Conservation (phyloP, 2,888 invertebrate genomes). For the Drosophila kambysellisi region DNA sequence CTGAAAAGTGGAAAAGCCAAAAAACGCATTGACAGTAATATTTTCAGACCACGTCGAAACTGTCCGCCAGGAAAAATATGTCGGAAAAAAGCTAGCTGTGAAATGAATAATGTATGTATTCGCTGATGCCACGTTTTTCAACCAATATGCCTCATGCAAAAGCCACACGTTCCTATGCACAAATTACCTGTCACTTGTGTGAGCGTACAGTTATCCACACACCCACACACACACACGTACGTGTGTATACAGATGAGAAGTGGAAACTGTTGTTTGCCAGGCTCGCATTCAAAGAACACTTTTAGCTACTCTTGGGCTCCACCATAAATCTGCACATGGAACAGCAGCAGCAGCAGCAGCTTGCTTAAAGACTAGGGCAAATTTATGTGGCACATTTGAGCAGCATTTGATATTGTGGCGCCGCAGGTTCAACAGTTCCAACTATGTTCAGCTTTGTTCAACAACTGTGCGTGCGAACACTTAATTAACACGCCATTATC, state of each 20-base stretch:
- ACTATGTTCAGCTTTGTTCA: slow-evolving; percentile 30
- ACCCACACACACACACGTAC: background rate
- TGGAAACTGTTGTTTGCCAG: slow-evolving; percentile 19
- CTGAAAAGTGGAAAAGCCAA: slow-evolving; percentile 49
- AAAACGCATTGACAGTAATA: slow-evolving; percentile 29
- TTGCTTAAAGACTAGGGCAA: slow-evolving; percentile 17
- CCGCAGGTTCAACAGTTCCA: slow-evolving; percentile 13
- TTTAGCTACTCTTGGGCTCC: slow-evolving; percentile 38
- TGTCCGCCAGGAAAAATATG: slow-evolving; percentile 41
- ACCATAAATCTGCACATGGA: slow-evolving; percentile 58
- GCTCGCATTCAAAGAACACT: slow-evolving; percentile 22
- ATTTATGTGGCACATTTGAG: slow-evolving; percentile 58
- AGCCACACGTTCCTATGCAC: slow-evolving; percentile 62
- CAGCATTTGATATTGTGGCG: slow-evolving; percentile 19
- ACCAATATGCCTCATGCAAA: background rate
- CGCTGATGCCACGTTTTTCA: background rate
- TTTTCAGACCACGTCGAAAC: slow-evolving; percentile 16
- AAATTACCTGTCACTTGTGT: slow-evolving; percentile 78
- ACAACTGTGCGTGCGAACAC: slow-evolving; percentile 66
- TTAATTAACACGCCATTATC: slow-evolving; percentile 72
- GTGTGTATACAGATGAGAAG: slow-evolving; percentile 27
- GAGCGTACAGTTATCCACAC: slow-evolving; percentile 33
- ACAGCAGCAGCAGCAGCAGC: background rate
- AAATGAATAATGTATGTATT: slow-evolving; percentile 69
- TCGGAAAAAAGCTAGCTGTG: slow-evolving; percentile 51